Evolutionary conservation across 2,797 vertebrate genomes (phyloP), one percentile per base, ranked within the genome.

Genomic region (Philypnodon macrostomus): DNA sequence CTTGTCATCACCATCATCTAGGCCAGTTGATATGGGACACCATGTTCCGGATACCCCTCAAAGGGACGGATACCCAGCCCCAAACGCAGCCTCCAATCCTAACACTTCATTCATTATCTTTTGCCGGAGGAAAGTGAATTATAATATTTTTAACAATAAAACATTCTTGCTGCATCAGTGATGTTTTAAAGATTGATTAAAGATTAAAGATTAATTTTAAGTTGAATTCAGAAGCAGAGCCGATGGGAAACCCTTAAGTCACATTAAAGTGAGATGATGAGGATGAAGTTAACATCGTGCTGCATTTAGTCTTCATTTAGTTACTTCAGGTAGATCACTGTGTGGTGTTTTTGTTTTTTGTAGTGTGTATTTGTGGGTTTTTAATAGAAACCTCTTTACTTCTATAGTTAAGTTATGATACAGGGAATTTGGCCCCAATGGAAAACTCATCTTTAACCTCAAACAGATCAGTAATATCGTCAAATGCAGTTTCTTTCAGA

Each of bases 1-100:
- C 73, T 70, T 74, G 32, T 59, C n/a, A 62, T 49, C 32, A n/a
- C 31, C 37, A 60, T 74, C 70, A 82, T 81, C 52, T 84, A 85
- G 80, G 79, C 66, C 83, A 83, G 79, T 83, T 83, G 79, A 74
- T 73, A 39, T 64, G 77, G 73, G 79, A 77, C 18, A 19, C 31
- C 49, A 15, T 50, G 55, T 58, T 63, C 23, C 33, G 30, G 41
- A 51, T 1, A 16, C 32, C 44, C 73, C 75, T 74, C 73, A 15
- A 64, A n/a, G 70, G 65, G 67, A n/a, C 9, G 14, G 44, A 7
- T 26, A 58, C 39, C 19, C 47, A 50, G 60, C 64, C 65, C 47
- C 36, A 31, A 58, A 55, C 49, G 48, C 36, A 9, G n/a, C 69
- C 52, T n/a, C 42, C 14, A 54, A 63, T 30, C 54, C 58, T 57